Conservation (phyloP, 2,113 vertebrate genomes). For the Peromyscus californicus region DNA sequence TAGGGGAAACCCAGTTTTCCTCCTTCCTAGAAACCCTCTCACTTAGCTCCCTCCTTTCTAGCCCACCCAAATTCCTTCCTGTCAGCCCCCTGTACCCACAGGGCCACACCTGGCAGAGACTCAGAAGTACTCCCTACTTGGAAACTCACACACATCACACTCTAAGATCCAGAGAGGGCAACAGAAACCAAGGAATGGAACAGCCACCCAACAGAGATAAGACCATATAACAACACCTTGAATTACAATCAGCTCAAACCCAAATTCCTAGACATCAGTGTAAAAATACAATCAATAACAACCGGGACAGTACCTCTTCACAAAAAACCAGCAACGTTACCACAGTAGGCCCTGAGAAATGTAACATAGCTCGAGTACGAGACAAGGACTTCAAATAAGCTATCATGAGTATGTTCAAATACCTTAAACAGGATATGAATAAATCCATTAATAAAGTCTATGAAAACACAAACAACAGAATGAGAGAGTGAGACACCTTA, state of each 20-base stretch:
- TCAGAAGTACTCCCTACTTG: background rate
- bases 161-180: background rate
- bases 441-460: background rate
- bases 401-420: background rate
- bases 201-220: background rate
- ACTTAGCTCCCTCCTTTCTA: background rate
- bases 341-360: background rate
- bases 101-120: background rate
- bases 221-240: background rate
- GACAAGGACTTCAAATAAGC: background rate
- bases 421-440: background rate
- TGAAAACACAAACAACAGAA: background rate
- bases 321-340: background rate
- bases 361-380: background rate
- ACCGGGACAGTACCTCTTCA: background rate
- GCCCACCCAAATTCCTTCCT: background rate
- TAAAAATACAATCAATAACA: background rate
- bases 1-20: background rate
- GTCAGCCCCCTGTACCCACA: background rate
- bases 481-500: background rate
- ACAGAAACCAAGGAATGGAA: background rate
- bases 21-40: background rate
- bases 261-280: background rate
- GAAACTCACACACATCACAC: background rate
- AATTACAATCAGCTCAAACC: background rate